These are phyloP conservation scores for Thunnus maccoyii DNA, from an alignment of 2,113 vertebrate genomes.

Conservation along the genomic window DNA sequence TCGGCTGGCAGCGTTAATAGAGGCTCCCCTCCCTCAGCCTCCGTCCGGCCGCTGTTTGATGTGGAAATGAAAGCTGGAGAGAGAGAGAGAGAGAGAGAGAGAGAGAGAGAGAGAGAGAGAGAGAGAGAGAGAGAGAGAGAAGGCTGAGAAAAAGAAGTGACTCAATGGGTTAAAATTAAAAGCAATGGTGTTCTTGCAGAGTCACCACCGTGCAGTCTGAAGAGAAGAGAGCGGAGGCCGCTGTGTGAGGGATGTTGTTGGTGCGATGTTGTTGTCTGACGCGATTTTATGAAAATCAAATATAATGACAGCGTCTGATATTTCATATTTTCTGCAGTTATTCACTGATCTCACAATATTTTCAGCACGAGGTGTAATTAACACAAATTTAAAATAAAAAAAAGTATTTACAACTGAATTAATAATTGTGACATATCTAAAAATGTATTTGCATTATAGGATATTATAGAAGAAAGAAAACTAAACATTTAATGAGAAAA, in stretches of 20 bases:
- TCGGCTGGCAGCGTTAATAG: constrained; percentile 87
- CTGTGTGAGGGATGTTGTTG: neutral
- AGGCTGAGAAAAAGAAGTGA: constrained; percentile 36
- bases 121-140: constrained; percentile 74
- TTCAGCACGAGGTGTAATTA: neutral
- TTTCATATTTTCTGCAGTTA: neutral
- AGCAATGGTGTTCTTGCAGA: constrained; percentile 74
- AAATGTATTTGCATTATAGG: too few relatives aligned
- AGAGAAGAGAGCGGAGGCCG: constrained; percentile 42
- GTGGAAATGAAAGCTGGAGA: constrained; percentile 86
- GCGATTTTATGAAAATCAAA: neutral
- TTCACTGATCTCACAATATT: neutral
- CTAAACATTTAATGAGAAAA: too few relatives aligned
- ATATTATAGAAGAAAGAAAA: too few relatives aligned
- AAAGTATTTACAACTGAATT: too few relatives aligned
- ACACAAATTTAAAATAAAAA: too few relatives aligned
- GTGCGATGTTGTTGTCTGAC: neutral
- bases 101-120: constrained; percentile 35
- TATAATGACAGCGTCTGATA: neutral
- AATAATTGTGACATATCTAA: too few relatives aligned
- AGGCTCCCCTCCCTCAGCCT: constrained; percentile 56
- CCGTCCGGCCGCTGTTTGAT: constrained; percentile 78
- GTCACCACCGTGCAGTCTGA: constrained; percentile 76
- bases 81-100: constrained; percentile 67
- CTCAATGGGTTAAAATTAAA: constrained; percentile 86